Conservation (phyloP, 2,888 invertebrate species). For the Diarsia dahlii region DNA sequence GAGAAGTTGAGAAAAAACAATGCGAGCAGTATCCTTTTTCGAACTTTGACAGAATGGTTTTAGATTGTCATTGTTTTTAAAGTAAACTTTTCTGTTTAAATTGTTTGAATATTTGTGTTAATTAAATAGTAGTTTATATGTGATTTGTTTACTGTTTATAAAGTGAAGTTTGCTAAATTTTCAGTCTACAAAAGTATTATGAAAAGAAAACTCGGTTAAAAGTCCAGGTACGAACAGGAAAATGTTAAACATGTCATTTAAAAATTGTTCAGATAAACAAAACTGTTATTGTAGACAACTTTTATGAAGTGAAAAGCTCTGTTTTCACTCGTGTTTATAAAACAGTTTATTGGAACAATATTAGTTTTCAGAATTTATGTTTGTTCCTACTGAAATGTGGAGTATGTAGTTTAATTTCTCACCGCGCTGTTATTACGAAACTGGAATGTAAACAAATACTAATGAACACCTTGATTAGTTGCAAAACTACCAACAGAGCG, state of each 20-base stretch:
- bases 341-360: conserved; percentile 15
- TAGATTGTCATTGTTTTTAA: conserved; percentile 1
- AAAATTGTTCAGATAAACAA: neutral
- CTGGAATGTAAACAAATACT: conserved; percentile 67
- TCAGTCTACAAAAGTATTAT: neutral
- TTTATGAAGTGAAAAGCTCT: conserved; percentile 3
- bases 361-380: conserved; percentile 16
- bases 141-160: neutral
- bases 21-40: conserved; percentile 16
- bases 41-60: neutral
- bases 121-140: neutral
- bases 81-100: neutral
- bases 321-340: neutral
- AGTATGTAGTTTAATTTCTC: conserved; percentile 40
- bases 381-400: conserved; percentile 9
- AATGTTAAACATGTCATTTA: neutral
- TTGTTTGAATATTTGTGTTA: neutral
- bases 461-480: conserved; percentile 66
- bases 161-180: neutral
- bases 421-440: conserved; percentile 57
- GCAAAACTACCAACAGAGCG: conserved; percentile 55
- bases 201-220: neutral
- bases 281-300: neutral
- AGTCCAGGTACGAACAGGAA: neutral
- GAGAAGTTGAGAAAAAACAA: conserved; percentile 11